Evolutionary conservation across 2,888 invertebrate species (phyloP), one percentile per base, ranked within the genome.

Genomic region (Drepana falcataria): DNA sequence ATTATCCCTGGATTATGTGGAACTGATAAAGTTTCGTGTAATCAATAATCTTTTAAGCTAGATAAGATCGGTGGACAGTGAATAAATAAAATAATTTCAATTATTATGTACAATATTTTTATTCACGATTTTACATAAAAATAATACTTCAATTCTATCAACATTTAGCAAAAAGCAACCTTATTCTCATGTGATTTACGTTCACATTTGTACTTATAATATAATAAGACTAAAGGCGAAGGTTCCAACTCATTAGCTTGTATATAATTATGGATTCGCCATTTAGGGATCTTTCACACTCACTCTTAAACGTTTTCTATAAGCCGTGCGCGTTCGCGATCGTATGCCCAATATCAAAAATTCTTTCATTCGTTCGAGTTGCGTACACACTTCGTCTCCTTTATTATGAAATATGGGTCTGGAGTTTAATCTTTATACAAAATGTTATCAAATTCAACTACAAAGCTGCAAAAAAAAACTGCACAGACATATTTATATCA

Each of bases 91-190:
- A 51, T 40, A 56, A 58, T 35, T 55, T 59, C 55, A 59, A 61
- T 75, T 65, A 73, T 66, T 76, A 77, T 79, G 74, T 77, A 78
- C 77, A 78, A 63, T 44, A 44, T 62, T 66, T 79, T 81, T 81
- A 79, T 79, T 81, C 71, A 21, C 59, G 53, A 75, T 75, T 83
- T 79, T 81, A 81, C 79, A 85, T 74, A 80, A 78, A 84, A 85
- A 86, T 86, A 88, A 87, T 87, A 87, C 86, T 87, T 77, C 73
- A 75, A 59, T 61, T 64, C 65, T 74, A 75, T 77, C 67, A 75
- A 77, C 73, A 69, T 68, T 73, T 66, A 77, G 73, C 71, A 67
- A 74, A 51, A 81, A 79, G 79, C 77, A 74, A 75, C 64, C 64
- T 68, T 65, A 63, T 57, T 54, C 61, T 59, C 49, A 63, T 55